Percentiles rank a stretch among this genome's conserved stretches.
These are phyloP conservation scores for Brienomyrus brachyistius DNA, from an alignment of 2,113 vertebrate genomes.

Conservation along the genomic window DNA sequence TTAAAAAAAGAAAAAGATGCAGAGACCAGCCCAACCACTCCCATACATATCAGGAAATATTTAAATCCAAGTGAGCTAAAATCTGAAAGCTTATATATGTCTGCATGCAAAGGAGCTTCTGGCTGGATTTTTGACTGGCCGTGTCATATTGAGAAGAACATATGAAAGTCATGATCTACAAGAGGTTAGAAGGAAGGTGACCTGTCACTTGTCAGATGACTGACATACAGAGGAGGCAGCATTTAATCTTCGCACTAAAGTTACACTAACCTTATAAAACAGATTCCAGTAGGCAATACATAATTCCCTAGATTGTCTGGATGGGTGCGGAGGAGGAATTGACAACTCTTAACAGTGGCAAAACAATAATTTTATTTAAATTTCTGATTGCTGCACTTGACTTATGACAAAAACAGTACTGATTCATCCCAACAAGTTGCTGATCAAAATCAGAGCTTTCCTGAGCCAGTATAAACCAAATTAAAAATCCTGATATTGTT, in stretches of 20 bases:
- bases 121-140: slow-evolving; percentile 57
- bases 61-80: neutral
- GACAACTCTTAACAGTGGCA: neutral
- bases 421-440: neutral
- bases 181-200: slow-evolving; percentile 75
- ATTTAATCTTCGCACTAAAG: slow-evolving; percentile 70
- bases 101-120: neutral
- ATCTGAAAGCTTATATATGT: neutral
- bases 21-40: neutral
- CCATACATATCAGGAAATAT: neutral
- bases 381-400: neutral
- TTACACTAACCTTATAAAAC: slow-evolving; percentile 71
- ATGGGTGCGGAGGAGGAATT: slow-evolving; percentile 8
- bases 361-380: neutral
- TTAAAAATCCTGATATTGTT: neutral
- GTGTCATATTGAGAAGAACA: slow-evolving; percentile 60
- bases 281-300: slow-evolving; percentile 69
- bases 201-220: slow-evolving; percentile 65
- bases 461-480: neutral
- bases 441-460: neutral
- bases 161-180: slow-evolving; percentile 65
- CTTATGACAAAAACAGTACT: neutral
- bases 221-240: slow-evolving; percentile 68
- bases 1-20: neutral
- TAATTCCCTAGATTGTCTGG: slow-evolving; percentile 56